Base-by-base conservation (phyloP, 92 coral and sea anemone species). In the Umimayanthus kanabou region DNA sequence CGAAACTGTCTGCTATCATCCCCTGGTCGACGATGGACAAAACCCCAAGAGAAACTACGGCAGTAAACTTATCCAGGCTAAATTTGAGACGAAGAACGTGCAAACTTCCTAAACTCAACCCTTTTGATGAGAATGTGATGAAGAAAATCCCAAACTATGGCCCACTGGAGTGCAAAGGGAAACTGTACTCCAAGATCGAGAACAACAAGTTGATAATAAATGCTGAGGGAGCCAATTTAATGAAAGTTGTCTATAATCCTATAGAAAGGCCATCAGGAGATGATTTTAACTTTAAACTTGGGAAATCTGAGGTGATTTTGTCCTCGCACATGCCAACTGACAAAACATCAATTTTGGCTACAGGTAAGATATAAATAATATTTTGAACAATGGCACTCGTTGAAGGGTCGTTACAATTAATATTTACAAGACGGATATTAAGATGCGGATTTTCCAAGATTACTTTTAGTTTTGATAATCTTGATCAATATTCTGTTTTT, bases 231-330 rank as follows among this genome's bases (percentile, higher is more conserved):
- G 28, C 23, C 6, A 45, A 83, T 25, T 16, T 83, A 40, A 83
- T 28, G 43, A 83, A 70, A 6, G 43, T 83, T 25, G 42, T 83
- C 43, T 83, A 83, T 66, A 83, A 40, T 43, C 87, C 87, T 69
- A 83, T 83, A 69, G 78, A 70, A 37, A 83, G 87, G 18, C 87
- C 87, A 40, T 10, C 66, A 7, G 87, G 78, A 29, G 87, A 83
- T 50, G 79, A 83, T 70, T 83, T 83, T 30, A 69, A 28, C 66
- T 83, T 69, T 66, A 70, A 83, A 47, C 65, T 43, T 42, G 87
- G 87, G 20, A 83, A 83, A 43, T 83, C 77, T 45, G 87, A 83
- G 37, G 66, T 43, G 20, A 28, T 83, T 11, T 71, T 83, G 77
- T 45, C 87, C 16, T 15, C 61, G 6, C 78, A 74, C 11, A 61